Evolutionary conservation across 2,888 invertebrate species (phyloP).

Genomic region (Rhorus exstirpatorius): DNA sequence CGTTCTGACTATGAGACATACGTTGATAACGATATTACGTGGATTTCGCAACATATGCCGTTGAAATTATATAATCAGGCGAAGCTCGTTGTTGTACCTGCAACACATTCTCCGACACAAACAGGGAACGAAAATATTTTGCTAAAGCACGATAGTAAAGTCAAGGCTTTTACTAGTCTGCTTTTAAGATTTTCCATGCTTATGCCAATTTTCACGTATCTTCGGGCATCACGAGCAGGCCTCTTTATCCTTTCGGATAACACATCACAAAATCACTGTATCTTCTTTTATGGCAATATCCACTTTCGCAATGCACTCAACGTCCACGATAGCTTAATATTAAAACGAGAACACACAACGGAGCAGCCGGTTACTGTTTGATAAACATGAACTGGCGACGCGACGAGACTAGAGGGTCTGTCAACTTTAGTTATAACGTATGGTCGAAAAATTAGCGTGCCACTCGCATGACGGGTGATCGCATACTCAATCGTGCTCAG

Average conservation of each 20-base stretch:
- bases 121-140: neutral
- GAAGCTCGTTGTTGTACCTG: neutral
- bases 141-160: neutral
- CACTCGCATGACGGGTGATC: slow-evolving; percentile 48
- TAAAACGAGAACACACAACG: neutral
- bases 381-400: neutral
- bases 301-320: slow-evolving; percentile 21
- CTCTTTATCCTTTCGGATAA: slow-evolving; percentile 15
- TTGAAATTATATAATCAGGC: neutral
- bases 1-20: neutral
- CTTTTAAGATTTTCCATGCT: slow-evolving; percentile 38
- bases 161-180: neutral
- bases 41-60: neutral
- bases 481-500: slow-evolving; percentile 56
- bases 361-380: neutral
- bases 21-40: neutral
- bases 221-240: slow-evolving; percentile 2
- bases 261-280: slow-evolving; percentile 51
- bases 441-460: slow-evolving; percentile 34
- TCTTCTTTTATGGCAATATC: neutral
- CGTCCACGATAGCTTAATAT: slow-evolving; percentile 7
- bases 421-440: slow-evolving; percentile 17
- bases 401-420: neutral
- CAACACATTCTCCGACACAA: slow-evolving; percentile 38
- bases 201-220: slow-evolving; percentile 22